A percentile compares a stretch with the other conserved stretches of the same genome.
These are phyloP conservation scores for Cephalopterus ornatus DNA, from an alignment of 2,113 vertebrate genomes.

Conservation along the genomic window DNA sequence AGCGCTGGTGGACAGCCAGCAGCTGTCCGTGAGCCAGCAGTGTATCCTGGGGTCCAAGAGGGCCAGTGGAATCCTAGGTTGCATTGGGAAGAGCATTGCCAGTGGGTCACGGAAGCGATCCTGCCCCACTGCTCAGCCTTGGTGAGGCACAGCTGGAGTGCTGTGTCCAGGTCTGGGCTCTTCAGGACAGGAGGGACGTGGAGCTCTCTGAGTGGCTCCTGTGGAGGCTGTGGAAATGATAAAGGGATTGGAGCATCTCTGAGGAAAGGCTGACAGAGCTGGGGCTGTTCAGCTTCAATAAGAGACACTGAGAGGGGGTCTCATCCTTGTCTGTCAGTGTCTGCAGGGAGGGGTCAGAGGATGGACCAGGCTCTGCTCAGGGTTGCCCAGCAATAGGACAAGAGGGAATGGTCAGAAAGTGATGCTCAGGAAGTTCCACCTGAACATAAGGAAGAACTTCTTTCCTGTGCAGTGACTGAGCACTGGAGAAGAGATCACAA, in stretches of 20 bases:
- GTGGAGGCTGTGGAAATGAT: not conserved
- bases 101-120: not conserved
- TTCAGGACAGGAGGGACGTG: not conserved
- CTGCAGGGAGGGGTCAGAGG: not conserved
- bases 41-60: not conserved
- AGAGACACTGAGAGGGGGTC: not conserved
- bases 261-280: not conserved
- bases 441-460: not conserved
- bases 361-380: not conserved
- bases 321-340: not conserved
- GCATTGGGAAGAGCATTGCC: not conserved
- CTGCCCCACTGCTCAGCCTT: not conserved
- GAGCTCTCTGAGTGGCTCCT: not conserved
- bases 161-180: not conserved
- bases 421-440: not conserved
- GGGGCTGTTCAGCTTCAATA: not conserved
- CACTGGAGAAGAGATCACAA: not conserved
- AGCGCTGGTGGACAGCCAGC: not conserved
- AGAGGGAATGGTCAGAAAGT: not conserved
- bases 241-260: not conserved
- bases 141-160: not conserved
- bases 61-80: not conserved
- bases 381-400: not conserved
- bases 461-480: not conserved
- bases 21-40: not conserved